Conservation (phyloP, 2,797 vertebrate species). For the Spea hammondii region DNA sequence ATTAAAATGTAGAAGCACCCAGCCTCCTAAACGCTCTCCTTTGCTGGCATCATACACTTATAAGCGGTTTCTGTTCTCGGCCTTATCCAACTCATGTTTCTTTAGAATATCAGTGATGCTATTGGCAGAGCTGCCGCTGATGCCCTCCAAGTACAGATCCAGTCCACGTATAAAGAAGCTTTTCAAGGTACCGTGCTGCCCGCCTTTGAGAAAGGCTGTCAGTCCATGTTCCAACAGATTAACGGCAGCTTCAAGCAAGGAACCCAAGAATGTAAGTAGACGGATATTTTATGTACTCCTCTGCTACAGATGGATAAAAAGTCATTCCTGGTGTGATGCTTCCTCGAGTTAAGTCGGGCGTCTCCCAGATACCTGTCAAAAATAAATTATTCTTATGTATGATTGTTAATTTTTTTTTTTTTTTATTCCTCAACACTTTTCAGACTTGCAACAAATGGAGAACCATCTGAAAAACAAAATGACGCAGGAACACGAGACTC, state of each 20-base stretch:
- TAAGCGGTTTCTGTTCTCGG: no score
- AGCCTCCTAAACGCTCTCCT: no score
- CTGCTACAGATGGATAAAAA: not conserved
- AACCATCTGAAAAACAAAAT: slow-evolving; percentile 84
- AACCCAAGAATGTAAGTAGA: slow-evolving; percentile 90
- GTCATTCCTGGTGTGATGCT: no score
- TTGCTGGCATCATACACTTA: no score
- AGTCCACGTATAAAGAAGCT: slow-evolving; percentile 88
- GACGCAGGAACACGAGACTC: slow-evolving; percentile 82
- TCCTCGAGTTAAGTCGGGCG: no score
- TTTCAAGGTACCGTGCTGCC: slow-evolving; percentile 91
- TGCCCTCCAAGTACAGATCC: slow-evolving; percentile 90
- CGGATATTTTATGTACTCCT: not conserved
- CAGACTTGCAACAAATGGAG: slow-evolving; percentile 93
- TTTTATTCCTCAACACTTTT: not conserved
- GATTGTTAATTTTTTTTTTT: not conserved
- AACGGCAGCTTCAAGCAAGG: slow-evolving; percentile 98
- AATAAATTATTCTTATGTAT: not conserved
- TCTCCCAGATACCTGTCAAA: no score
- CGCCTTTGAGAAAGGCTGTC: slow-evolving; percentile 93
- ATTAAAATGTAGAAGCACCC: no score
- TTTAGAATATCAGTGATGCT: slow-evolving; percentile 87
- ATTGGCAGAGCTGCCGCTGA: slow-evolving; percentile 89
- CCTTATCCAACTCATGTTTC: not conserved
- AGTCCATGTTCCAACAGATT: slow-evolving; percentile 99